Percentiles rank a stretch among this genome's conserved stretches.
These are phyloP conservation scores for Lerista edwardsae DNA, from an alignment of 2,797 vertebrate genomes.

Conservation along the genomic window DNA sequence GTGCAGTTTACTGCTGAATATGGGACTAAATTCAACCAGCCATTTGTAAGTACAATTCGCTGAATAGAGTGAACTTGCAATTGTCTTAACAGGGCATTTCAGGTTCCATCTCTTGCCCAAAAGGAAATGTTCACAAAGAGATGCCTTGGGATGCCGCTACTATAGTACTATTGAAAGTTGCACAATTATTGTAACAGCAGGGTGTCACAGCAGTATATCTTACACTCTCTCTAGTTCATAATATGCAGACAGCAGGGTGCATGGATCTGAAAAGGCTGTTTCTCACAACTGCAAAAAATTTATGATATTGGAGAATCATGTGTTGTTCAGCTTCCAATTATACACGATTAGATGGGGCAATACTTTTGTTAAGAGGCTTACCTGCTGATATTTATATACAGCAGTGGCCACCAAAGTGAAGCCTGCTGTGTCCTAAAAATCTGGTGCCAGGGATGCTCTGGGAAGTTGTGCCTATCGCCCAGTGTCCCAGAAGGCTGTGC, in stretches of 20 bases:
- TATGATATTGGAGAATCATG: not conserved
- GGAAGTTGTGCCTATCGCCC: no score
- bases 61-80: constrained; percentile 43
- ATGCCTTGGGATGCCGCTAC: not conserved
- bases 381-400: no score
- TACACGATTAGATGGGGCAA: not conserved
- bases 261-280: constrained; percentile 55
- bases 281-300: constrained; percentile 3
- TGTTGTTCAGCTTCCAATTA: not conserved
- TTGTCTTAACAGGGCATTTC: constrained; percentile 30
- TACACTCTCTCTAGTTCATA: constrained; percentile 6
- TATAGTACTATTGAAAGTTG: not conserved
- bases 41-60: not conserved
- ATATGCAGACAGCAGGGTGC: constrained; percentile 54
- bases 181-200: constrained; percentile 2
- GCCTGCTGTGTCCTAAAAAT: no score
- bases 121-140: constrained; percentile 22
- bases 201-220: not conserved
- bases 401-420: no score
- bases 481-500: no score
- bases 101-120: constrained; percentile 11
- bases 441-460: no score
- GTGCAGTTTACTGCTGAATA: constrained; percentile 33
- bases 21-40: constrained; percentile 31
- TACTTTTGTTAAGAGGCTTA: no score